Percentiles rank a stretch among this genome's conserved stretches.
Evolutionary conservation across 2,113 vertebrate species (phyloP).

Genomic region (Miniopterus natalensis): DNA sequence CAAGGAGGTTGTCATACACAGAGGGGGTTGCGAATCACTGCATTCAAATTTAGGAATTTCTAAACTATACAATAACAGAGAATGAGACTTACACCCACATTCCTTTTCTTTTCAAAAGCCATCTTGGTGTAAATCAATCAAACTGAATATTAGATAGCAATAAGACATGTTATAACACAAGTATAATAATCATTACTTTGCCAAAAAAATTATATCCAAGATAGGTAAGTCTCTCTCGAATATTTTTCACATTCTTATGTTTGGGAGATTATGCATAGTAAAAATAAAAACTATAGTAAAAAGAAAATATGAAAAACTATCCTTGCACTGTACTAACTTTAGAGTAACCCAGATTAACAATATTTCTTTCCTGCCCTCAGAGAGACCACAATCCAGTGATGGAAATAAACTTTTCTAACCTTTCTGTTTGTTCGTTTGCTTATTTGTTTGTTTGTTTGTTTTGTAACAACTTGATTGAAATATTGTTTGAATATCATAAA

Average conservation of each 20-base stretch:
- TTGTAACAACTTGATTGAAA: too few species aligned
- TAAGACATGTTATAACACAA: background rate
- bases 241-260: background rate
- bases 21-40: background rate
- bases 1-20: background rate
- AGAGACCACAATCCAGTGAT: too few species aligned
- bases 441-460: too few species aligned
- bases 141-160: background rate
- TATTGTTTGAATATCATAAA: too few species aligned
- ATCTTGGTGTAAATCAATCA: background rate
- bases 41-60: background rate
- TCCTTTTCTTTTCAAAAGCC: slow-evolving; percentile 5
- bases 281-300: background rate
- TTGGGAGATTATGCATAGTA: background rate
- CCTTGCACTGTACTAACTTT: too few species aligned
- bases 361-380: too few species aligned
- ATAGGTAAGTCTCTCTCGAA: background rate
- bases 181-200: background rate
- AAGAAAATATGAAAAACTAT: too few species aligned
- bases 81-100: background rate
- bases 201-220: background rate
- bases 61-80: background rate
- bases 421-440: too few species aligned
- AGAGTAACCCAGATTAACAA: too few species aligned
- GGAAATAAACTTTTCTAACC: too few species aligned